phyloP scores from a whole-genome alignment of 2,113 vertebrate species.

The Nycticryphes semicollaris region DNA sequence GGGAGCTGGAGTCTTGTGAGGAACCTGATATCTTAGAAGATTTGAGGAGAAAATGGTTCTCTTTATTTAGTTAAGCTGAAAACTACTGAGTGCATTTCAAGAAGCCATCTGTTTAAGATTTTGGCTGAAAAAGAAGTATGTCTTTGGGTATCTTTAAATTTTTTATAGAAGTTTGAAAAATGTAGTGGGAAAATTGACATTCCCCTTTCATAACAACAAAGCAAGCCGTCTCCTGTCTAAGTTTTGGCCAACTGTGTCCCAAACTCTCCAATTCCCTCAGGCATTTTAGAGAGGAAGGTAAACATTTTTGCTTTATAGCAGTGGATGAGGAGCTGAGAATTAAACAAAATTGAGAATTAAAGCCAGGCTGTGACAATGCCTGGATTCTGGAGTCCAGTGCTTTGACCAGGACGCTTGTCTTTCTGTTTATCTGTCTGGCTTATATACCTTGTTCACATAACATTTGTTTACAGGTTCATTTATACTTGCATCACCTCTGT shows the following conservation, averaged over 20 bases:
- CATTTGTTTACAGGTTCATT: neutral
- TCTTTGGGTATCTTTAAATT: neutral
- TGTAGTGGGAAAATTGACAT: neutral
- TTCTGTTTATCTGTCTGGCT: neutral
- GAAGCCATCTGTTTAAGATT: neutral
- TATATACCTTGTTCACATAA: neutral
- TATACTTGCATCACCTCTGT: neutral
- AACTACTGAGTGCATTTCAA: neutral
- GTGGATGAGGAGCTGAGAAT: neutral
- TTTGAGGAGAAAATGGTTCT: neutral
- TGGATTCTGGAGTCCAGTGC: neutral
- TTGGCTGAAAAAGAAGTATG: neutral
- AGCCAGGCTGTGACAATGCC: neutral
- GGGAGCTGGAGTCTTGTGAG: neutral
- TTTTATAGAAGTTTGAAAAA: neutral
- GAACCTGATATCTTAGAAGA: neutral
- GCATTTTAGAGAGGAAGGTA: neutral
- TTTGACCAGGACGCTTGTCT: neutral
- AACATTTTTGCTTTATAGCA: neutral
- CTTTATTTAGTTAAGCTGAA: neutral
- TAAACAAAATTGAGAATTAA: neutral
- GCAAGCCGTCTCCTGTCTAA: neutral
- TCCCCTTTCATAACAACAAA: neutral
- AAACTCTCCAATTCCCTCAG: neutral
- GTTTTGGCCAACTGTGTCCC: neutral